phyloP scores from a whole-genome alignment of 2,797 vertebrate species.

The Vipera ursinii region DNA sequence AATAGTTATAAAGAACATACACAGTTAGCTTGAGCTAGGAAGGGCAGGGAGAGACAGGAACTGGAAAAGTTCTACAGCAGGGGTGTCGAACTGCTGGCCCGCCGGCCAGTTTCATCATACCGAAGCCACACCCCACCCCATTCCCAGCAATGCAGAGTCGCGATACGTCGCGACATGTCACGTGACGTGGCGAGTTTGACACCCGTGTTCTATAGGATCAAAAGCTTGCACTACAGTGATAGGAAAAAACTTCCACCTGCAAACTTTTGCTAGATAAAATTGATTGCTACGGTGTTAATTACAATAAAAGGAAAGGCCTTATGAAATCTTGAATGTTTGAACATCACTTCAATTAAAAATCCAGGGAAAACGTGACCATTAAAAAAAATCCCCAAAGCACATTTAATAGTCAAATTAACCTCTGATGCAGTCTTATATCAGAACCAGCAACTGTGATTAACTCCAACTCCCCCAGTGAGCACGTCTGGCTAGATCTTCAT shows the following conservation, averaged over 20 bases:
- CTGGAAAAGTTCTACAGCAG: not conserved
- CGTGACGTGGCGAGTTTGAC: too few relatives aligned
- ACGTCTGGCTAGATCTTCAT: too few relatives aligned
- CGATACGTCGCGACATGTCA: too few relatives aligned
- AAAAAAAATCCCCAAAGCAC: not conserved
- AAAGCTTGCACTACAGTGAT: not conserved
- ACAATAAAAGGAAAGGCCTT: not conserved
- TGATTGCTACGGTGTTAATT: not conserved
- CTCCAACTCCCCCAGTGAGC: not conserved
- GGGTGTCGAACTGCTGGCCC: too few relatives aligned
- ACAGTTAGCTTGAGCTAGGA: not conserved
- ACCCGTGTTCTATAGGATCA: not conserved
- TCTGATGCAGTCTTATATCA: not conserved
- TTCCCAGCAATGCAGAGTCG: too few relatives aligned
- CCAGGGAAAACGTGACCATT: not conserved
- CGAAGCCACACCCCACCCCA: too few relatives aligned
- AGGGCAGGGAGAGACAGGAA: not conserved
- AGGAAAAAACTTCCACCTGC: not conserved
- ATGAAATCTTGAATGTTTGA: not conserved
- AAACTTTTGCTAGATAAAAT: not conserved
- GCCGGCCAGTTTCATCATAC: too few relatives aligned
- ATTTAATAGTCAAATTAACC: not conserved
- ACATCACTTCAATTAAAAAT: not conserved
- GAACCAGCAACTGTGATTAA: not conserved
- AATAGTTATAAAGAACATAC: not conserved